Base-by-base conservation (phyloP, 2,113 vertebrate species). In the Gnathonemus longibarbis region DNA sequence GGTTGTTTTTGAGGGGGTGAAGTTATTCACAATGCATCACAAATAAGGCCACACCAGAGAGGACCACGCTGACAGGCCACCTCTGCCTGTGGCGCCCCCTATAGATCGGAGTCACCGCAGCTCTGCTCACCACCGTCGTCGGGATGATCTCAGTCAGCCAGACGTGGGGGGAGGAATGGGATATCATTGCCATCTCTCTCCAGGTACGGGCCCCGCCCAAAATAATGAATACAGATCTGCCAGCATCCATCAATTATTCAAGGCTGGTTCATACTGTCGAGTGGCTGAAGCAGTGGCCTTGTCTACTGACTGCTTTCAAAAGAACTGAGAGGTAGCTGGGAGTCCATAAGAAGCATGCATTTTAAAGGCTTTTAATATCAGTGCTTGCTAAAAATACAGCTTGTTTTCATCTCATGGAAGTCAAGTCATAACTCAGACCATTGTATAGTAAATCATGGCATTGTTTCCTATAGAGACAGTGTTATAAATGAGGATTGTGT, bases 101-200 rank as follows among this genome's bases (percentile, higher is more conserved):
- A 46, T 94, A 99, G 98, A 96, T 98, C 50, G 98, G 96, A 62
- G 96, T 99, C 90, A 94, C 95, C 21, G 95, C 94, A 1, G 96
- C 97, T 84, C 93, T 99, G 91, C 95, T 97, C 90, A 95, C 95
- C n/a, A 98, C 97, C 0, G 92, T 98, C 56, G 95, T 97, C 53
- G 98, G 97, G n/a, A 95, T 99, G 93, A 97, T 97, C n/a, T 97
- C 97, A 0, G 94, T 99, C 93, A 97, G 95, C 90, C 97, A 99
- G 95, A 96, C 98, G 8, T 99, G 98, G 98, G 94, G 96, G 0
- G 96, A 98, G 0, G 98, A 99, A 90, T 99, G 98, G 98, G 96
- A 97, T 24, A 95, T 99, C 91, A 93, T 99, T 19, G 94, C 97
- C 50, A 97, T 99, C 92, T 99, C 98, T 88, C 90, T 99, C 90